phyloP scores from a whole-genome alignment of 2,113 vertebrate species.

The Fulica atra region DNA sequence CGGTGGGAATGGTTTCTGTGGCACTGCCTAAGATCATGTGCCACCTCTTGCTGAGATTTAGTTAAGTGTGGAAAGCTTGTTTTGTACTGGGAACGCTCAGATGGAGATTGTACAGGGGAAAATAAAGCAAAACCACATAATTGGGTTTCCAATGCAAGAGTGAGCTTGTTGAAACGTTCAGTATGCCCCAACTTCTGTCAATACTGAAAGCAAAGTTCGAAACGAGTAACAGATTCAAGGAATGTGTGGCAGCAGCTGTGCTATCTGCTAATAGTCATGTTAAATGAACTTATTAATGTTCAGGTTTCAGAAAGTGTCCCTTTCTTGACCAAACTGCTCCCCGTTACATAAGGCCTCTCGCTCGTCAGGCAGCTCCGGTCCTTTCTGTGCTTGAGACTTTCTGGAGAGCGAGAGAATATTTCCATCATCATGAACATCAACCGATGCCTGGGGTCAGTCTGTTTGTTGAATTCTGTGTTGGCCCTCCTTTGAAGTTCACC shows the following conservation, averaged over 20 bases:
- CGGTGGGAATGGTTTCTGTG: conserved; percentile 46
- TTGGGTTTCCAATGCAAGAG: conserved; percentile 40
- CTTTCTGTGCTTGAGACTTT: conserved; percentile 22
- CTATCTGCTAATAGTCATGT: background rate
- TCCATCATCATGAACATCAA: conserved; percentile 13
- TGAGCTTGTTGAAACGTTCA: conserved; percentile 18
- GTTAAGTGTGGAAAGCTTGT: conserved; percentile 51
- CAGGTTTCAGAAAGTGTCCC: background rate
- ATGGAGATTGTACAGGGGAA: conserved; percentile 47
- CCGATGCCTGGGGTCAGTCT: conserved; percentile 42
- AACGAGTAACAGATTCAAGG: background rate
- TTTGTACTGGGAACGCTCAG: conserved; percentile 55
- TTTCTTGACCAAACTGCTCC: background rate
- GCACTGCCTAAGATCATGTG: conserved; percentile 53
- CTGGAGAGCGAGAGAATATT: background rate
- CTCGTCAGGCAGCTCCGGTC: background rate
- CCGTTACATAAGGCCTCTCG: background rate
- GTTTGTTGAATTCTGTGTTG: conserved; percentile 17
- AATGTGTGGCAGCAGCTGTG: background rate
- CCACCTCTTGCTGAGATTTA: conserved; percentile 47
- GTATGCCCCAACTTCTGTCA: background rate
- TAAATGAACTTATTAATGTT: background rate
- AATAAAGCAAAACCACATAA: conserved; percentile 20
- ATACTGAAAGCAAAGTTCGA: background rate
- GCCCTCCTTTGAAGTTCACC: conserved; percentile 52